Percentiles rank a stretch among this genome's conserved stretches.
These are phyloP conservation scores for Cololabis saira DNA, from an alignment of 2,113 vertebrate genomes.

Conservation along the genomic window DNA sequence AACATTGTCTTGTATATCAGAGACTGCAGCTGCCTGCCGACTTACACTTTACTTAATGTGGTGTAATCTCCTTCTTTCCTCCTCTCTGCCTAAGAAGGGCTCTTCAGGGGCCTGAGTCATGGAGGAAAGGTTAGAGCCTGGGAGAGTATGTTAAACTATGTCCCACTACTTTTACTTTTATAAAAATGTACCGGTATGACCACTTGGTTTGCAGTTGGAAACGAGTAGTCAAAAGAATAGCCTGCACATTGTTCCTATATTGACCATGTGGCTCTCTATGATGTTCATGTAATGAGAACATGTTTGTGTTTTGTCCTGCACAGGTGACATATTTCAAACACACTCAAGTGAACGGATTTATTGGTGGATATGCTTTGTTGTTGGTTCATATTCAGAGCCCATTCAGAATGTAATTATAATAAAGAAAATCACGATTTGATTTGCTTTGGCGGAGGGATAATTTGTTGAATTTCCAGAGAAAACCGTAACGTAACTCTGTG, in stretches of 20 bases:
- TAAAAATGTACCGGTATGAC: constrained; percentile 21
- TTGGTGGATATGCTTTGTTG: background rate
- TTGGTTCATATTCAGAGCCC: constrained; percentile 10
- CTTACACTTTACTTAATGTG: constrained; percentile 23
- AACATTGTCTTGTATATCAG: constrained; percentile 13
- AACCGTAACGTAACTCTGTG: background rate
- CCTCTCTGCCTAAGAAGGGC: constrained; percentile 7
- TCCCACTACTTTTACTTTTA: background rate
- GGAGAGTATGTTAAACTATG: constrained; percentile 32
- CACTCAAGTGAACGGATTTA: constrained; percentile 1
- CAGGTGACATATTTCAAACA: background rate
- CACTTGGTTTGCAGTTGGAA: constrained; percentile 27
- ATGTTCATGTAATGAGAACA: constrained; percentile 12
- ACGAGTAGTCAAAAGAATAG: background rate
- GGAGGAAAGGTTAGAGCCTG: constrained; percentile 13
- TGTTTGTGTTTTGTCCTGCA: background rate
- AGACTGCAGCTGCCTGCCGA: constrained; percentile 25
- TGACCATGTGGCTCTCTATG: constrained; percentile 5
- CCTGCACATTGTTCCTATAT: constrained; percentile 2
- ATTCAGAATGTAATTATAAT: constrained; percentile 10
- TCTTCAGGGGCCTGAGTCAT: constrained; percentile 20
- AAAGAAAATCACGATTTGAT: constrained; percentile 25
- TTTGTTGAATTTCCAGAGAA: constrained; percentile 26
- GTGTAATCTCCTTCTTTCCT: constrained; percentile 31
- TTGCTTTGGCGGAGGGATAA: constrained; percentile 14